Percentiles rank a stretch among this genome's conserved stretches.
phyloP scores from a whole-genome alignment of 2,113 vertebrate genomes.

The Pontoporia blainvillei region DNA sequence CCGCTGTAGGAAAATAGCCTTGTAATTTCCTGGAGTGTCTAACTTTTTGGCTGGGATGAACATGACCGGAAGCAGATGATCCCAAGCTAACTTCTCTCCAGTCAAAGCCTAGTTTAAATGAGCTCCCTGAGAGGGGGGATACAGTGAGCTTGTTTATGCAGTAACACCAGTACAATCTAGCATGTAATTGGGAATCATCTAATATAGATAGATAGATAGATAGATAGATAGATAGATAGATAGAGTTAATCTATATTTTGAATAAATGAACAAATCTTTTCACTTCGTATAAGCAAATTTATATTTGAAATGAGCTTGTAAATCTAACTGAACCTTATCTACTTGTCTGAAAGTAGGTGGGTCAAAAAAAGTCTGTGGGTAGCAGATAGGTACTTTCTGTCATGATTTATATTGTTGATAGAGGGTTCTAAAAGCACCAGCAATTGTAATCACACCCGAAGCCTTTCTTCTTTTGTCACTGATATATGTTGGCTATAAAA shows the following conservation, averaged over 20 bases:
- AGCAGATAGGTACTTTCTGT: neutral
- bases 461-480: neutral
- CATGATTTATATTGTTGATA: neutral
- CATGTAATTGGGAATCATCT: neutral
- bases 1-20: neutral
- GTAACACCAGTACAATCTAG: neutral
- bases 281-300: neutral
- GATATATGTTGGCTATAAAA: neutral
- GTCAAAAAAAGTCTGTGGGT: neutral
- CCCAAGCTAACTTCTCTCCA: neutral
- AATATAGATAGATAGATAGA: neutral
- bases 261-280: neutral
- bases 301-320: neutral
- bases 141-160: neutral
- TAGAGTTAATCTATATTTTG: neutral
- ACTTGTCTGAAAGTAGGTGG: neutral
- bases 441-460: neutral
- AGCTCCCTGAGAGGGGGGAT: neutral
- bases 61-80: neutral
- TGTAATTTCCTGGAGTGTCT: neutral
- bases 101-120: neutral
- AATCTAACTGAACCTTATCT: neutral
- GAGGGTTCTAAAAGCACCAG: neutral
- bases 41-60: neutral
- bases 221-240: neutral